A percentile compares a stretch with the other conserved stretches of the same genome.
These are phyloP conservation scores for Acrocyrtus sp. DNA, from an alignment of 2,888 invertebrate species.

Conservation along the genomic window DNA sequence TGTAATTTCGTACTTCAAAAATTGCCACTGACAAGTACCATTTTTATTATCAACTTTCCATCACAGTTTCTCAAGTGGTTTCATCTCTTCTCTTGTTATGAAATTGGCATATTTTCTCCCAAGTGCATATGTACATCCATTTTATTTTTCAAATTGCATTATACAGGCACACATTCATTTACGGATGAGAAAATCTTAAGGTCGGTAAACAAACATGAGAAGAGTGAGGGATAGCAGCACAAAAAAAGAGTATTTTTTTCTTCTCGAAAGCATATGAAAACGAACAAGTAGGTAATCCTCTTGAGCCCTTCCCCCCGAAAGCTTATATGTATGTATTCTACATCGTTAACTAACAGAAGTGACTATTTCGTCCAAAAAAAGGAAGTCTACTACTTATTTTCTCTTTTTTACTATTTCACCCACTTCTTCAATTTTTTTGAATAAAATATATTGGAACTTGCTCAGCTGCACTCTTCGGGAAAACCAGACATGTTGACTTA, in stretches of 20 bases:
- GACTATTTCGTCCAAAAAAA: not conserved
- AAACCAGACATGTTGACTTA: not conserved
- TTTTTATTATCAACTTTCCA: no score
- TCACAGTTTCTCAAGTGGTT: no score
- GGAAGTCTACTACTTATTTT: no score
- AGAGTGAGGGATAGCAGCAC: no score
- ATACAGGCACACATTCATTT: no score
- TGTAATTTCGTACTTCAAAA: not conserved
- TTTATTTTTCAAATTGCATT: no score
- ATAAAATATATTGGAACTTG: not conserved
- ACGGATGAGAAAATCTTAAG: no score
- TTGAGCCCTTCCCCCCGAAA: conserved; percentile 28
- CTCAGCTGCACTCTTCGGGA: not conserved
- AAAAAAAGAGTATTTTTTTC: not conserved
- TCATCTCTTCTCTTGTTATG: no score
- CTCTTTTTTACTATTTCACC: not conserved
- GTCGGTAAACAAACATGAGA: no score
- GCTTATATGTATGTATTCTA: conserved; percentile 6
- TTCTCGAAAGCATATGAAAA: conserved; percentile 8
- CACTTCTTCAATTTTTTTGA: not conserved
- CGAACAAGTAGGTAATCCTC: conserved; percentile 36
- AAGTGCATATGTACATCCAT: no score
- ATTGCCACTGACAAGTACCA: no score
- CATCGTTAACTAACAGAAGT: conserved; percentile 9
- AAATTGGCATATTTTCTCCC: no score